Evolutionary conservation across 2,113 vertebrate genomes (phyloP).

Genomic region (Cebidichthys violaceus): DNA sequence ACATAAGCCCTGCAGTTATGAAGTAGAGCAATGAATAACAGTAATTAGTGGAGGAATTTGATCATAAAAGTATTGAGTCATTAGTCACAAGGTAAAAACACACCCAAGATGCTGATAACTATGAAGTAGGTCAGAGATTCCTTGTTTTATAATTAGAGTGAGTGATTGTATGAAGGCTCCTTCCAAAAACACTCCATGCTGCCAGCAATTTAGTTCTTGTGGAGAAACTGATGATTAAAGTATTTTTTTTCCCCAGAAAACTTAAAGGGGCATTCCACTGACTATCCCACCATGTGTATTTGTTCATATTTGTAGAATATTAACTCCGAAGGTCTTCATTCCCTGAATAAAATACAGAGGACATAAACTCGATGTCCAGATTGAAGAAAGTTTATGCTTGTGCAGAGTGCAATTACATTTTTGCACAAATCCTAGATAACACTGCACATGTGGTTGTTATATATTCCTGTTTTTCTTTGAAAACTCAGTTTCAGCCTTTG

Average conservation of each 20-base stretch:
- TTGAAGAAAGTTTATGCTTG: background rate
- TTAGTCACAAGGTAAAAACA: no score
- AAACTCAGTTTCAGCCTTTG: background rate
- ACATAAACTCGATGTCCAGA: background rate
- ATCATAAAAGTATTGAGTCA: background rate
- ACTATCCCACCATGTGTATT: no score
- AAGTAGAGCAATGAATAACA: background rate
- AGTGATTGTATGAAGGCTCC: no score
- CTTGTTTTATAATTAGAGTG: no score
- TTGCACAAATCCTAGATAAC: background rate
- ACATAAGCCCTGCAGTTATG: background rate
- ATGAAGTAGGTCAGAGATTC: no score
- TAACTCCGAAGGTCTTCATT: background rate
- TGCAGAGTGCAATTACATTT: background rate
- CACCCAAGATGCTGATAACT: no score
- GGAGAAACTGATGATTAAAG: no score
- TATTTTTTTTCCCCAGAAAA: no score
- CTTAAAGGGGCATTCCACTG: no score
- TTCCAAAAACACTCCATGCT: no score
- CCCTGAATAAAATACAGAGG: background rate
- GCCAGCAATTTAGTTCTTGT: no score
- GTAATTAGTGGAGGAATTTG: background rate
- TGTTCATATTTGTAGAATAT: background rate
- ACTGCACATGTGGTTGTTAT: background rate
- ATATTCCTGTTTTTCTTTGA: background rate